Conservation (phyloP, 2,888 invertebrate species). For the Liodrosophila aerea region DNA sequence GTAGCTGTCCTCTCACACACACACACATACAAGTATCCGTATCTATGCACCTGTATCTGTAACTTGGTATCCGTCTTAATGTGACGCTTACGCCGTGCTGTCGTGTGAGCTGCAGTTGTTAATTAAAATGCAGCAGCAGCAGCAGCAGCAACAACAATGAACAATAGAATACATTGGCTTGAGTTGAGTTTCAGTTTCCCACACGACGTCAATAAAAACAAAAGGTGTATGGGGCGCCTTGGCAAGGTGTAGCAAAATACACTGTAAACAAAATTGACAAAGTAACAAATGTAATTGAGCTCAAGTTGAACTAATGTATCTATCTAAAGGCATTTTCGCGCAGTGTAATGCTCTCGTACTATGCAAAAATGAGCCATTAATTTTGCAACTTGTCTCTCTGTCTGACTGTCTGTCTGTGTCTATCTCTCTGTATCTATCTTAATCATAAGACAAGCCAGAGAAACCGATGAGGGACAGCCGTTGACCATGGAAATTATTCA, state of each 20-base stretch:
- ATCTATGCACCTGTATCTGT: neutral
- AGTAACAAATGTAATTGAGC: too few relatives aligned
- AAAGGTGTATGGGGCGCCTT: slow-evolving; percentile 14
- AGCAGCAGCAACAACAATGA: slow-evolving; percentile 32
- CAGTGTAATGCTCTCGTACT: too few relatives aligned
- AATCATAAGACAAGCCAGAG: too few relatives aligned
- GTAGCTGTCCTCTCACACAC: too few relatives aligned
- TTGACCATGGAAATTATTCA: neutral
- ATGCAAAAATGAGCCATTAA: too few relatives aligned
- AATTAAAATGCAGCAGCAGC: slow-evolving; percentile 54
- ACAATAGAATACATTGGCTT: slow-evolving; percentile 58
- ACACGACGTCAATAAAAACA: slow-evolving; percentile 47
- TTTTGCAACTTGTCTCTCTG: too few relatives aligned
- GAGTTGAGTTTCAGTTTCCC: slow-evolving; percentile 51
- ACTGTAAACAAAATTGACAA: slow-evolving; percentile 10
- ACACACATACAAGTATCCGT: neutral
- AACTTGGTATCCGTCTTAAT: too few relatives aligned
- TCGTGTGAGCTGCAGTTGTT: slow-evolving; percentile 60
- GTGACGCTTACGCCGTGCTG: slow-evolving; percentile 16
- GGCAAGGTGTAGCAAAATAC: slow-evolving; percentile 8
- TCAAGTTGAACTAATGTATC: too few relatives aligned
- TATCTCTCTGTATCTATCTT: too few relatives aligned
- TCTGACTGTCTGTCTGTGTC: too few relatives aligned
- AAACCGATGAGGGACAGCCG: too few relatives aligned
- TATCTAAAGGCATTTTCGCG: too few relatives aligned